Percentiles rank a stretch among this genome's conserved stretches.
Evolutionary conservation across 92 coral and sea anemone species (phyloP).

Genomic region (Meandrina meandrites): DNA sequence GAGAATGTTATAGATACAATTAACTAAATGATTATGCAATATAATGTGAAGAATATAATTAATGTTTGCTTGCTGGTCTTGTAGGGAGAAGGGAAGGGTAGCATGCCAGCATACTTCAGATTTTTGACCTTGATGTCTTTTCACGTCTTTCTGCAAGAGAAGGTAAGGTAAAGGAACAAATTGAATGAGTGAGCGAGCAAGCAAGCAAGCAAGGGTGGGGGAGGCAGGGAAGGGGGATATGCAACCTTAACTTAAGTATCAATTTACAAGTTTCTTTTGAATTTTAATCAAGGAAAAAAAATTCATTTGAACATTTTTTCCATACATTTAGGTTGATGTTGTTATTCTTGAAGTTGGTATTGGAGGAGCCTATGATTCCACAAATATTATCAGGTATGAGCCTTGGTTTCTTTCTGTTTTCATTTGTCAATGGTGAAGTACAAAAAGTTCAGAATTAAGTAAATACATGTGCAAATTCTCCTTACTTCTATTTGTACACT

Average conservation of each 20-base stretch:
- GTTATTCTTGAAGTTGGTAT: conserved; percentile 93
- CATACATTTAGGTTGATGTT: conserved; percentile 78
- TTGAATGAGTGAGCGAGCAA: not conserved
- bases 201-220: not conserved
- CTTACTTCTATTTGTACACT: no score
- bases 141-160: conserved; percentile 86
- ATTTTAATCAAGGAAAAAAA: not conserved
- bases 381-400: conserved; percentile 84
- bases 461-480: no score
- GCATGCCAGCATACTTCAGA: conserved; percentile 94
- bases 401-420: not conserved
- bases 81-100: conserved; percentile 32
- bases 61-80: not conserved
- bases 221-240: not conserved
- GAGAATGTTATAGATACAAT: no score
- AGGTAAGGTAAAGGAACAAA: conserved; percentile 47
- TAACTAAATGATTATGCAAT: no score
- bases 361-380: conserved; percentile 97
- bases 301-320: not conserved
- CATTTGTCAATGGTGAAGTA: not conserved
- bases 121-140: conserved; percentile 92
- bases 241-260: no score
- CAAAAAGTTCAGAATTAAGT: no score
- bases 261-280: not conserved
- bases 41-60: no score